phyloP scores from a whole-genome alignment of 2,888 invertebrate species.

The Agrochola litura region DNA sequence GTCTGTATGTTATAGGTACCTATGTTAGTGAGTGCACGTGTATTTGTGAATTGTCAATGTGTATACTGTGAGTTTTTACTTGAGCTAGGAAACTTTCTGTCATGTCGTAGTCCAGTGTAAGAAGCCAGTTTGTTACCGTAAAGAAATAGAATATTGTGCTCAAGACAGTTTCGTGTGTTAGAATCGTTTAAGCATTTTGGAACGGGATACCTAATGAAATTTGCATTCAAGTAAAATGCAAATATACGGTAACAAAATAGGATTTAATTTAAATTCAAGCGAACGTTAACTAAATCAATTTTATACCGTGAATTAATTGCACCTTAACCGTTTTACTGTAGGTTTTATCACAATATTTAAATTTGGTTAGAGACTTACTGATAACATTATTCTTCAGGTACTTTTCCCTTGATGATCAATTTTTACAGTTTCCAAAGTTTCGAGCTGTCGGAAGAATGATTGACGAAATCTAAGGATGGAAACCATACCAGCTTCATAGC shows the following conservation, averaged over 20 bases:
- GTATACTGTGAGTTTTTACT: too few species aligned
- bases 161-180: slow-evolving; percentile 5
- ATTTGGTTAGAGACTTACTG: neutral
- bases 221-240: slow-evolving; percentile 59
- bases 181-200: slow-evolving; percentile 26
- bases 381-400: neutral
- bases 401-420: too few species aligned
- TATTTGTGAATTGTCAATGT: too few species aligned
- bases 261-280: slow-evolving; percentile 53
- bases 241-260: slow-evolving; percentile 55
- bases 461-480: neutral
- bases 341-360: neutral
- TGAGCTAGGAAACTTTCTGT: too few species aligned
- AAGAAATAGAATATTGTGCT: neutral
- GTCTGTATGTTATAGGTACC: too few species aligned
- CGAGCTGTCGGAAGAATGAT: neutral
- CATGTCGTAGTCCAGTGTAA: too few species aligned
- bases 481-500: too few species aligned
- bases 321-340: neutral
- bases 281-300: slow-evolving; percentile 53
- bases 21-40: too few species aligned
- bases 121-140: too few species aligned
- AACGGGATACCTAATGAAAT: slow-evolving; percentile 45
- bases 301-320: slow-evolving; percentile 30
- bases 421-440: neutral